Base-by-base conservation (phyloP, 2,113 vertebrate genomes). In the Equus quagga region DNA sequence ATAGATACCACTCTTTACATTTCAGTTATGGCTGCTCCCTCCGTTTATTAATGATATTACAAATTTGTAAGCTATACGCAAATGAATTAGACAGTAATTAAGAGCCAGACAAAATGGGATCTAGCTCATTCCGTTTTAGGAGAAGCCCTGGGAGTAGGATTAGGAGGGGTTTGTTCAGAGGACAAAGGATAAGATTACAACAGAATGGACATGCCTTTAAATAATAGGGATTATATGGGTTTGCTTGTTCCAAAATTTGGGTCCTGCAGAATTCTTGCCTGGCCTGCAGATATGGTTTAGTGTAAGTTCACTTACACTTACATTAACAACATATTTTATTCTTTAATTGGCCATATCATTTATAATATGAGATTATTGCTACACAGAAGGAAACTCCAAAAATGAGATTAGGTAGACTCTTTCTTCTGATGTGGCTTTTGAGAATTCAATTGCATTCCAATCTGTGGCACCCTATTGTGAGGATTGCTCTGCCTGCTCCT, bases 381-480 rank as follows among this genome's bases (percentile, higher is more conserved):
- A 0, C 8, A 36, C 51, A 14, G 19, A n/a, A 75, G 10, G 7
- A 92, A 54, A 72, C 28, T 6, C 7, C 0, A 33, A 21, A 4
- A 80, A 62, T 62, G 23, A 88, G 13, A 58, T 24, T 24, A 75
- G 19, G 5, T 69, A 28, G 64, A 69, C 2, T 15, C 8, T 15
- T 72, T 49, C 8, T 13, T 80, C n/a, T 65, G 46, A 36, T 26
- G 0, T 23, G 44, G 21, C 13, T 44, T 64, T 60, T n/a, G 12
- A 80, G 46, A 79, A 73, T 4, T 36, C 8, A 3, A 19, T 36
- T 31, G 12, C 1, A 0, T 78, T 58, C 46, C 12, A 49, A 15
- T 31, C 41, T 65, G 0, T 12, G 1, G 7, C 10, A 21, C 2
- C 2, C 3, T 19, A 6, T 10, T 24, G 12, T 58, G 5, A 23